Evolutionary conservation across 2,888 invertebrate species (phyloP), one percentile per base, ranked within the genome.

Genomic region (Malthinus seriepunctatus): DNA sequence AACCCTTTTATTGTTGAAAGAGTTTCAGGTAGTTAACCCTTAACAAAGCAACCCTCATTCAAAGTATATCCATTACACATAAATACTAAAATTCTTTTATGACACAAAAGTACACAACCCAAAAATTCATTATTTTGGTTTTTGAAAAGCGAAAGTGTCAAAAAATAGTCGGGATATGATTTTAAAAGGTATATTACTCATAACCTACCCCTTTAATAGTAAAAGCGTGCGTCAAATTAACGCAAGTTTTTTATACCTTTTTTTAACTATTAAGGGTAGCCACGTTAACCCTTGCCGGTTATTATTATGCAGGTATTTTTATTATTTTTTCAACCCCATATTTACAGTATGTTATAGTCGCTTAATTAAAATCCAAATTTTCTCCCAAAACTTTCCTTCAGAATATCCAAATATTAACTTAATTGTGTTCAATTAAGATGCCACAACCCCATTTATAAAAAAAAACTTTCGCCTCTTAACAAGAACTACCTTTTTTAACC

Each of bases 401-500:
- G 5, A 23, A 23, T 23, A n/a, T 23, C 5, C 23, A 23, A 23
- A 23, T 23, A 23, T 23, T 23, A 23, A 23, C 59, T 23, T 23
- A 23, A 62, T 56, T 63, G 47, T 46, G 55, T 57, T 53, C 64
- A 65, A 70, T 70, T 67, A 68, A 70, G 68, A 67, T 62, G 53
- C 46, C 51, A 52, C 15, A 56, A 23, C 23, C 23, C 23, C 5
- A 23, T 23, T n/a, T 44, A 56, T 55, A 60, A 51, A 60, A 51
- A n/a, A 51, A 37, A 49, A 56, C 56, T 58, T 60, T 63, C 55
- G 55, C 58, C 62, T 56, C 56, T 60, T 60, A 60, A 60, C 60
- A 56, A 60, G 60, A 53, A 52, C 60, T 59, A 68, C 71, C 70
- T 68, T 72, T 71, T 67, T 67, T 67, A 67, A 64, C 64, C 51